Evolutionary conservation across 2,888 invertebrate species (phyloP), one percentile per base, ranked within the genome.

Genomic region (Crematogaster levior): DNA sequence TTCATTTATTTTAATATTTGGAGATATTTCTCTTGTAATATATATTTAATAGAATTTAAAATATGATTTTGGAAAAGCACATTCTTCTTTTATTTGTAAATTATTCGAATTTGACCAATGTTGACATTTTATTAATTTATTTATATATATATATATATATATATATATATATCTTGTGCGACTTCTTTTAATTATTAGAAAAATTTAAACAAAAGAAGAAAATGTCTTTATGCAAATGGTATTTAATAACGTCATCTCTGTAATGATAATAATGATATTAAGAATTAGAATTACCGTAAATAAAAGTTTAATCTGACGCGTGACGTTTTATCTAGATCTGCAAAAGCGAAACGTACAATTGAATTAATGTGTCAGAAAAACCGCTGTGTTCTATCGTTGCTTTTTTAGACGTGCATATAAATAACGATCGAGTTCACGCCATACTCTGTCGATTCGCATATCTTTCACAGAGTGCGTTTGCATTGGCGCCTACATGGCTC

Each of bases 371-470:
- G 77, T 77, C 6, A 53, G 30, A 56, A 68, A 77, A 77, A 66
- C 40, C 51, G 40, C 27, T 27, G 68, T 15, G 53, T 53, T 40
- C 7, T 40, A 40, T 53, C 53, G 21, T n/a, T 27, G 21, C 43
- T 40, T 77, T 77, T 77, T 77, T 24, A 68, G 68, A 24, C 77
- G 53, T 30, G 43, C 34, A 40, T 68, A 77, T 77, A 77, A 68
- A 68, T 77, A 77, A 68, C 77, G 65, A 75, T 83, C 66, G 83
- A 87, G 82, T 77, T 79, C 60, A 63, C 65, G 58, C 65, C 53
- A 51, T 65, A 74, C 60, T 73, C 60, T 46, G 61, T 53, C 83
- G 81, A 84, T 84, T 82, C 88, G 70, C 80, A 75, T 86, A 83
- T 84, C 84, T 80, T 60, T 34, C 80, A 21, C 85, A 86, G 75